phyloP scores from a whole-genome alignment of 2,113 vertebrate species.

The Smithornis capensis region DNA sequence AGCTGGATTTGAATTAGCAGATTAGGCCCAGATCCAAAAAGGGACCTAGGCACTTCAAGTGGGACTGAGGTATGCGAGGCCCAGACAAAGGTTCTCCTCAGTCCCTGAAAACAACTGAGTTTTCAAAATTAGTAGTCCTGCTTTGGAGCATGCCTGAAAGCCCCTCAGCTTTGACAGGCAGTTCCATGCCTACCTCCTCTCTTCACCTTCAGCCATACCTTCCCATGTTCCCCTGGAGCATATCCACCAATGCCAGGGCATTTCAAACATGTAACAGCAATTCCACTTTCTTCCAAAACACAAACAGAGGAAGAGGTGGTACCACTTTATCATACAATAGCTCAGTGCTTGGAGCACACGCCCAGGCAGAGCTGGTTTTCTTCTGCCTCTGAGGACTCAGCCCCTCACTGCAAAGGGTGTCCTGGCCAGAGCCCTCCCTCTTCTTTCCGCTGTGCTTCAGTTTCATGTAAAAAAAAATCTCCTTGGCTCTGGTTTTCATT shows the following conservation, averaged over 20 bases:
- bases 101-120: conserved; percentile 13
- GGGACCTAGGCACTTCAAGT: conserved; percentile 59
- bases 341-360: background rate
- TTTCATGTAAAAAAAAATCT: background rate
- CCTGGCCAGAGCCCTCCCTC: background rate
- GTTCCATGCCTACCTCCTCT: background rate
- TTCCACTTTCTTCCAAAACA: conserved; percentile 25
- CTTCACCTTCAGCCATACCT: background rate
- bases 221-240: background rate
- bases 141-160: background rate
- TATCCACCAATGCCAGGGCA: background rate
- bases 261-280: background rate
- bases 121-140: conserved; percentile 21
- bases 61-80: conserved; percentile 31
- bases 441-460: background rate
- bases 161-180: background rate
- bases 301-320: conserved; percentile 65
- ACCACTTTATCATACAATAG: conserved; percentile 20
- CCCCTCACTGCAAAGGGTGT: background rate
- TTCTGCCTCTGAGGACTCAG: background rate
- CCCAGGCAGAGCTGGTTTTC: conserved; percentile 34
- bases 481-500: background rate
- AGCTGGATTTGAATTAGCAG: conserved; percentile 59
- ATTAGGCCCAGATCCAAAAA: conserved; percentile 60
- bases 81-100: conserved; percentile 57